phyloP scores from a whole-genome alignment of 2,797 vertebrate species.

The Esox lucius region DNA sequence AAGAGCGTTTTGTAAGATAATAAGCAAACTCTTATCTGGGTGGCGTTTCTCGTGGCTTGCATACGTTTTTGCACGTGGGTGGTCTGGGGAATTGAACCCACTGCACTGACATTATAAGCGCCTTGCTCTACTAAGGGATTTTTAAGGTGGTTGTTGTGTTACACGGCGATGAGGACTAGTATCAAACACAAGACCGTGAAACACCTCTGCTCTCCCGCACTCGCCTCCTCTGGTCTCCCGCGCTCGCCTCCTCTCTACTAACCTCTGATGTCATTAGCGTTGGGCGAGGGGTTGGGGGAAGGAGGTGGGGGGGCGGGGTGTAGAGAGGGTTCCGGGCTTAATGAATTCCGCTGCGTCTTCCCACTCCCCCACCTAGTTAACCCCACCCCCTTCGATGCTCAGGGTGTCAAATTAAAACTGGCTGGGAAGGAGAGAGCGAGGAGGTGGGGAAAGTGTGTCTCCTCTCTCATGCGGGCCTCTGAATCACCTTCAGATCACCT shows the following conservation, averaged over 20 bases:
- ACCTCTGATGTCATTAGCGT: constrained; percentile 94
- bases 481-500: constrained; percentile 60
- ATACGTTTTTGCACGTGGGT: no score
- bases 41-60: no score
- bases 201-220: not conserved
- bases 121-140: no score
- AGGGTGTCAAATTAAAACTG: constrained; percentile 93
- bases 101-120: no score
- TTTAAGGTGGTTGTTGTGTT: not conserved
- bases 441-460: constrained; percentile 65
- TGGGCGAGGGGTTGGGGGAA: constrained; percentile 73
- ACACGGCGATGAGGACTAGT: not conserved
- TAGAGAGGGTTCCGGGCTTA: constrained; percentile 75
- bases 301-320: constrained; percentile 57
- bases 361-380: constrained; percentile 85
- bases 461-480: constrained; percentile 53
- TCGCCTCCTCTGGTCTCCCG: constrained; percentile 39
- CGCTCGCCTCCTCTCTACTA: constrained; percentile 71
- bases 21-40: no score
- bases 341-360: constrained; percentile 92
- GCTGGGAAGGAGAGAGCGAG: constrained; percentile 74
- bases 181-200: not conserved
- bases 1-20: no score
- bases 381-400: constrained; percentile 73
- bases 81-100: no score